phyloP scores from a whole-genome alignment of 2,113 vertebrate species.

The Clarias batrachus region DNA sequence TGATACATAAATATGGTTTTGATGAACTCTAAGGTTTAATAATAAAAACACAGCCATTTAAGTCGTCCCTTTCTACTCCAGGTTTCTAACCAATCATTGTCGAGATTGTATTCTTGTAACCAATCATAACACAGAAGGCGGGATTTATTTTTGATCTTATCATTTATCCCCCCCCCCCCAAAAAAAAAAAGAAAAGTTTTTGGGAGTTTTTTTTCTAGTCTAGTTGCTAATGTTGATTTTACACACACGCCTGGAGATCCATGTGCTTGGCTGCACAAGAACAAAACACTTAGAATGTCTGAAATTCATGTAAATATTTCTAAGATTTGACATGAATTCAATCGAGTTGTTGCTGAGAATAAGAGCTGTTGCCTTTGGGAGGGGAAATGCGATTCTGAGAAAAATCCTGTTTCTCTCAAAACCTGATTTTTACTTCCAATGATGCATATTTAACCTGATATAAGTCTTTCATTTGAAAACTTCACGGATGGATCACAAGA shows the following conservation, averaged over 20 bases:
- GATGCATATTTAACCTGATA: neutral
- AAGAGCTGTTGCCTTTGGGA: neutral
- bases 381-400: neutral
- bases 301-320: neutral
- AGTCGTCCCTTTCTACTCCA: no score
- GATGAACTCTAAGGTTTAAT: no score
- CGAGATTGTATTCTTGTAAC: no score
- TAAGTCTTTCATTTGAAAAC: neutral
- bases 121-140: no score
- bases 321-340: neutral
- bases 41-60: no score
- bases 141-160: no score
- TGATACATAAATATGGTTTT: no score
- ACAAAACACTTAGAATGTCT: neutral
- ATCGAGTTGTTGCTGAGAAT: neutral
- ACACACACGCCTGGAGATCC: no score
- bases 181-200: no score
- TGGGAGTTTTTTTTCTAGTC: neutral
- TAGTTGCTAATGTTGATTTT: no score
- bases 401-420: neutral
- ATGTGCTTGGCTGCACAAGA: neutral
- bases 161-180: no score
- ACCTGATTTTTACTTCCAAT: neutral
- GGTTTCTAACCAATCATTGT: no score
- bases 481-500: constrained; percentile 16